Percentiles rank a stretch among this genome's conserved stretches.
Evolutionary conservation across 2,113 vertebrate species (phyloP).

Genomic region (Sarotherodon lohbergeri): DNA sequence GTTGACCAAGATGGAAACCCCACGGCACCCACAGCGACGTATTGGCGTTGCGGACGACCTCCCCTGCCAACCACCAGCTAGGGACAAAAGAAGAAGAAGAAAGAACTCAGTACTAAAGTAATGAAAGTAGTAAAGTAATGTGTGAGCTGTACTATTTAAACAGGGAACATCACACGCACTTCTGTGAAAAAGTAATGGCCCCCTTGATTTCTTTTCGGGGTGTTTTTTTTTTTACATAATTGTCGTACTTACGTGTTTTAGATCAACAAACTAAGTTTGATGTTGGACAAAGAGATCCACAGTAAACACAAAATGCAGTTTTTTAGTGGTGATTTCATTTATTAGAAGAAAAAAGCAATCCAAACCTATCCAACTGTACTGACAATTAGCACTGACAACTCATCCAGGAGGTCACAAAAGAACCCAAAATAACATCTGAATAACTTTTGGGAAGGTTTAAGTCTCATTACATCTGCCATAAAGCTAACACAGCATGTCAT

Average conservation of each 20-base stretch:
- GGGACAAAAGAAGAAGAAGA: background rate
- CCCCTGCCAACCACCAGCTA: background rate
- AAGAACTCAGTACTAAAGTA: background rate
- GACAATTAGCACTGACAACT: background rate
- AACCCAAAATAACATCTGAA: background rate
- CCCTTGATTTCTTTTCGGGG: background rate
- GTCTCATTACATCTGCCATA: background rate
- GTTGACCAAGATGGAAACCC: background rate
- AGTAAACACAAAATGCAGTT: background rate
- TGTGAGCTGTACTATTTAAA: background rate
- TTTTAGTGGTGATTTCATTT: background rate
- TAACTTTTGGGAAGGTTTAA: background rate
- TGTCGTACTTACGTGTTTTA: background rate
- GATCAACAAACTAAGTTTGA: background rate
- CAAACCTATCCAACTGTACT: background rate
- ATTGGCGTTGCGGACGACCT: background rate
- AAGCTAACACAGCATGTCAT: background rate
- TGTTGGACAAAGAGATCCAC: background rate
- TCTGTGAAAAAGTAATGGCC: background rate
- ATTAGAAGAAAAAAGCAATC: background rate
- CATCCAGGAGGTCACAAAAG: background rate
- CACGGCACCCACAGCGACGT: accelerated
- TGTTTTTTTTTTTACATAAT: background rate
- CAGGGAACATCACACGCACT: background rate
- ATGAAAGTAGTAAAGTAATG: background rate